Base-by-base conservation (phyloP, 1,140 invertebrate species). In the Eumeta japonica region DNA sequence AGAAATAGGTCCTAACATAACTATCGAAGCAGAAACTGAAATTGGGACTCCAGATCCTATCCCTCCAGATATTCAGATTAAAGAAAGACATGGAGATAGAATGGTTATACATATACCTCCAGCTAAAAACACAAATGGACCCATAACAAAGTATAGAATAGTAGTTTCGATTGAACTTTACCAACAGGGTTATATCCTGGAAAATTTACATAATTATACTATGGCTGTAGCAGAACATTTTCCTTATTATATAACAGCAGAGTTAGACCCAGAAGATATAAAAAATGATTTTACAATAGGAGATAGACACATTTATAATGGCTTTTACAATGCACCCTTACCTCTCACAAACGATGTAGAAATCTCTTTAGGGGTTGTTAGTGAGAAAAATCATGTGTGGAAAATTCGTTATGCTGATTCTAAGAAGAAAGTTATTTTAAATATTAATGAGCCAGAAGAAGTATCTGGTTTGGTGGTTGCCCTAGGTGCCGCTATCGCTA, bases 221-320 rank as follows among this genome's bases (percentile, higher is more conserved):
- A 75, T 79, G 55, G 82, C 83, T 2, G 62, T 60, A 35, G 75
- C 72, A 44, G 77, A 81, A 45, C 83, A 79, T 10, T 52, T 85
- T 3, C 81, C 82, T 10, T 92, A 89, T 59, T 94, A 94, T 49
- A 83, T 92, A 17, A 81, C 90, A 12, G 91, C 84, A 1, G 84
- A 90, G 63, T 73, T 94, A 37, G 76, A 79, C 30, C 77, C 76
- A 48, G 55, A 81, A 43, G 76, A 67, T 62, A 82, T 75, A 41
- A 77, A 75, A 41, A 54, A 73, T 53, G 73, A 78, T 14, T 94
- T 94, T 75, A 75, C 80, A 3, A 81, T 95, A 29, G 91, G 92
- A 10, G 85, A 93, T 74, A 81, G 82, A 13, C 76, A 73, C 35
- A 81, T 72, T 3, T 89, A 91, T 57, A 86, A 87, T 42, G 81